These are phyloP conservation scores for Periophthalmus magnuspinnatus DNA, from an alignment of 2,797 vertebrate genomes.

Conservation along the genomic window DNA sequence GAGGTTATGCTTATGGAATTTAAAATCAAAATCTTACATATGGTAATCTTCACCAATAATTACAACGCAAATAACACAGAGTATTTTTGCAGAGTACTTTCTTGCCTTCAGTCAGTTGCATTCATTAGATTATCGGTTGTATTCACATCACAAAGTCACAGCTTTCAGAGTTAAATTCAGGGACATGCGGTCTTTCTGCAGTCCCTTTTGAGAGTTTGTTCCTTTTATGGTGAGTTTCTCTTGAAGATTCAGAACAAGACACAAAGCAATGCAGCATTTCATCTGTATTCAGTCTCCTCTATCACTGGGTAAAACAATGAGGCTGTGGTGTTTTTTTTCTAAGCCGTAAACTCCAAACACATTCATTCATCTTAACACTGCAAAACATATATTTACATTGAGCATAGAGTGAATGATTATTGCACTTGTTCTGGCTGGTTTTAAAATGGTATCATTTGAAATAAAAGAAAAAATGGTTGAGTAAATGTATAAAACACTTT, in stretches of 20 bases:
- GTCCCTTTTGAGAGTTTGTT: background rate
- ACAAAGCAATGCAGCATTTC: slow-evolving; percentile 1
- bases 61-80: too few species aligned
- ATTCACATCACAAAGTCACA: background rate
- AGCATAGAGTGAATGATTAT: background rate
- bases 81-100: too few species aligned
- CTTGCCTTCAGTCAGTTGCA: too few species aligned
- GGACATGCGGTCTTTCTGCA: background rate
- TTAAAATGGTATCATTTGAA: background rate
- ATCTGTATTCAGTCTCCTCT: slow-evolving; percentile 3
- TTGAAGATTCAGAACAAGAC: background rate
- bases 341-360: background rate
- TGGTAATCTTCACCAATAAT: too few species aligned
- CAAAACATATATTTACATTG: background rate
- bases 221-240: background rate
- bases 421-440: background rate
- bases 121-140: background rate
- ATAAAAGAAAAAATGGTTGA: background rate
- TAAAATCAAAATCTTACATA: too few species aligned
- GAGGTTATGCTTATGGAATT: too few species aligned
- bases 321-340: background rate
- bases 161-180: background rate
- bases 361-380: background rate
- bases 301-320: slow-evolving; percentile 5
- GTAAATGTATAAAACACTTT: background rate